Percentiles rank a stretch among this genome's conserved stretches.
Conservation (phyloP, 2,888 invertebrate species). For the Cheilosia pagana region DNA sequence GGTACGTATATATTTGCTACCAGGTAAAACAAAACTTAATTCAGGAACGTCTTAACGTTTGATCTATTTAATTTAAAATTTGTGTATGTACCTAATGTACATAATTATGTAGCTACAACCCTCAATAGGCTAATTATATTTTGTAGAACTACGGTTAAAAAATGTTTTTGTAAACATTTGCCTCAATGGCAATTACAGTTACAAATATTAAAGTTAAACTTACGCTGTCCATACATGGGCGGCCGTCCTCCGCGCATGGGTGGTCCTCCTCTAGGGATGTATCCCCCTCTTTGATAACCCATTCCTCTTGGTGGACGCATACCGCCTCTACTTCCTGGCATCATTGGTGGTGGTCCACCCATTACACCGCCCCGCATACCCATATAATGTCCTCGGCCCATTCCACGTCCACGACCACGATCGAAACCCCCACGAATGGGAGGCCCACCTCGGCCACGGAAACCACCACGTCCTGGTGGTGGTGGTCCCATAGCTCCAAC, state of each 20-base stretch:
- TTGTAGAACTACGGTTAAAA: background rate
- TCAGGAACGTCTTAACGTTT: too few relatives aligned
- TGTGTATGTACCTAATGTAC: too few relatives aligned
- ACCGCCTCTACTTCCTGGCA: conserved; percentile 80
- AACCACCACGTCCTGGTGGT: conserved; percentile 81
- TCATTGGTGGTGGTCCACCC: conserved; percentile 76
- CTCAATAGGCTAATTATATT: background rate
- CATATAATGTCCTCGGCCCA: conserved; percentile 83
- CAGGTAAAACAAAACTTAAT: too few relatives aligned
- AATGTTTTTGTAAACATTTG: too few relatives aligned
- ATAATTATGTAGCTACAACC: too few relatives aligned
- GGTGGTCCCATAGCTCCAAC: conserved; percentile 77
- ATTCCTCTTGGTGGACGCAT: conserved; percentile 81
- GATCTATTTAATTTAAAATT: too few relatives aligned
- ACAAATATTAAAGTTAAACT: conserved; percentile 75
- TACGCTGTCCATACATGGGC: conserved; percentile 82
- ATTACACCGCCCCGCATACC: conserved; percentile 79
- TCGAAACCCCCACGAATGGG: conserved; percentile 82
- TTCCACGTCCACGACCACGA: conserved; percentile 82
- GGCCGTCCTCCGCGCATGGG: conserved; percentile 81
- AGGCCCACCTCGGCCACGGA: conserved; percentile 80
- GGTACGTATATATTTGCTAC: too few relatives aligned
- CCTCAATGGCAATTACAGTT: background rate
- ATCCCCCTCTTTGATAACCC: conserved; percentile 79
- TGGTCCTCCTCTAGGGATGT: conserved; percentile 75